Evolutionary conservation across 2,888 invertebrate genomes (phyloP).

Genomic region (Thysanoteuthis rhombus): DNA sequence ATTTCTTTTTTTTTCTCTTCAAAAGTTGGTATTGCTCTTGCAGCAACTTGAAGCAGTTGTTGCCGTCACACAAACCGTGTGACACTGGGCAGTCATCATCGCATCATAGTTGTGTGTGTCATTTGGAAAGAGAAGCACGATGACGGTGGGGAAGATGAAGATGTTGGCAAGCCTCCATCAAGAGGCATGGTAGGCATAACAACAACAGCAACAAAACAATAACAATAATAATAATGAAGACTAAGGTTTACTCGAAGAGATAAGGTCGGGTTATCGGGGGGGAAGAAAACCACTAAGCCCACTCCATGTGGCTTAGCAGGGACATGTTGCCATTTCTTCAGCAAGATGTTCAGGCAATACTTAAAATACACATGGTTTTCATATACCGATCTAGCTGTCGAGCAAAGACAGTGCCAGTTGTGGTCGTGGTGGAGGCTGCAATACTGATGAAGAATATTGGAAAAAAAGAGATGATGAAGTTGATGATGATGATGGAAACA

Average conservation of each 20-base stretch:
- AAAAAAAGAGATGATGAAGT: not conserved
- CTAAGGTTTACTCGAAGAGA: not conserved
- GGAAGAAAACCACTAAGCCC: not conserved
- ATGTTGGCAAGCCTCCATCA: not conserved
- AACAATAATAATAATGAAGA: not conserved
- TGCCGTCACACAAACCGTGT: not conserved
- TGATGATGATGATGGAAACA: not conserved
- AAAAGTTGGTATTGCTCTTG: not conserved
- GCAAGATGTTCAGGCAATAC: not conserved
- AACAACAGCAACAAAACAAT: not conserved
- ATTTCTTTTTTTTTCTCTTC: not conserved
- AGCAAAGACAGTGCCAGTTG: not conserved
- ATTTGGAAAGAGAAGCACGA: not conserved
- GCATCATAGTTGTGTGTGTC: not conserved
- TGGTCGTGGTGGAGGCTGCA: not conserved
- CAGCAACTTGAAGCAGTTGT: not conserved
- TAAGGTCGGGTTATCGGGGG: not conserved
- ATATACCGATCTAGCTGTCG: not conserved
- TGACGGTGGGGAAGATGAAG: not conserved
- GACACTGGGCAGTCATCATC: not conserved
- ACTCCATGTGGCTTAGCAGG: not conserved
- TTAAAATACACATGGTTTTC: not conserved
- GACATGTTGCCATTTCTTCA: not conserved
- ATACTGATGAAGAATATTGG: not conserved
- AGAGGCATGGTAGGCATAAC: slow-evolving; percentile 12